phyloP scores from a whole-genome alignment of 1,140 invertebrate species.

The Drosophila pseudoobscura region DNA sequence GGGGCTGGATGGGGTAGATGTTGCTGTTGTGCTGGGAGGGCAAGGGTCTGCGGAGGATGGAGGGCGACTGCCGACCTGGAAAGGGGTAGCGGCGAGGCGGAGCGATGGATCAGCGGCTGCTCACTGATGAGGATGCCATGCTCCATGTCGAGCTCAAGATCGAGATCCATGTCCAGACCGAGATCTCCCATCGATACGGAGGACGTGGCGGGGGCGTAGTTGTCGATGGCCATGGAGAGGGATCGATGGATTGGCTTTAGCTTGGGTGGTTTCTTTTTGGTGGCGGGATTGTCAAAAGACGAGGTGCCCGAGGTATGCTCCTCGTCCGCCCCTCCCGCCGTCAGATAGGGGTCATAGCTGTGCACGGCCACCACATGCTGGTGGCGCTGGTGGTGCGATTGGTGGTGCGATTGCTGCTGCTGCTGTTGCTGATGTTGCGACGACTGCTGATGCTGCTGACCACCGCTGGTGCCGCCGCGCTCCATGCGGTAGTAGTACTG shows the following conservation, averaged over 20 bases:
- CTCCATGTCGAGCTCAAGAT: slow-evolving; percentile 45
- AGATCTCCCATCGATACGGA: slow-evolving; percentile 23
- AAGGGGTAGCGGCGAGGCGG: slow-evolving; percentile 78
- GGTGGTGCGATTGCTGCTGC: slow-evolving; percentile 45
- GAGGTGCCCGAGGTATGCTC: slow-evolving; percentile 78
- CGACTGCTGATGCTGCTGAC: slow-evolving; percentile 65
- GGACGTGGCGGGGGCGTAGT: slow-evolving; percentile 70
- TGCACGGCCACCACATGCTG: slow-evolving; percentile 73
- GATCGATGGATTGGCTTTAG: slow-evolving; percentile 82
- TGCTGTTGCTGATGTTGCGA: slow-evolving; percentile 37
- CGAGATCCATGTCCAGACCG: slow-evolving; percentile 57
- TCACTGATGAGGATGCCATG: slow-evolving; percentile 71
- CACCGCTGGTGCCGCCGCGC: slow-evolving; percentile 83
- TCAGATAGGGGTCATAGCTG: slow-evolving; percentile 74
- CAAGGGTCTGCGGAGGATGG: slow-evolving; percentile 74
- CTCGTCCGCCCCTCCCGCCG: slow-evolving; percentile 68
- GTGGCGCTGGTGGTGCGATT: slow-evolving; percentile 50
- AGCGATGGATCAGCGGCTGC: slow-evolving; percentile 81
- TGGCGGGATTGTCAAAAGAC: slow-evolving; percentile 80
- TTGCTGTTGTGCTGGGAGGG: slow-evolving; percentile 71
- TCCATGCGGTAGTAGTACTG: slow-evolving; percentile 83
- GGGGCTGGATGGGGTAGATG: slow-evolving; percentile 54
- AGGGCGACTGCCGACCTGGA: slow-evolving; percentile 66
- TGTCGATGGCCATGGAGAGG: slow-evolving; percentile 82
- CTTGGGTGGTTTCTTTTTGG: slow-evolving; percentile 83